Percentiles rank a stretch among this genome's conserved stretches.
phyloP scores from a whole-genome alignment of 1,140 invertebrate genomes.

The Temnothorax longispinosus region DNA sequence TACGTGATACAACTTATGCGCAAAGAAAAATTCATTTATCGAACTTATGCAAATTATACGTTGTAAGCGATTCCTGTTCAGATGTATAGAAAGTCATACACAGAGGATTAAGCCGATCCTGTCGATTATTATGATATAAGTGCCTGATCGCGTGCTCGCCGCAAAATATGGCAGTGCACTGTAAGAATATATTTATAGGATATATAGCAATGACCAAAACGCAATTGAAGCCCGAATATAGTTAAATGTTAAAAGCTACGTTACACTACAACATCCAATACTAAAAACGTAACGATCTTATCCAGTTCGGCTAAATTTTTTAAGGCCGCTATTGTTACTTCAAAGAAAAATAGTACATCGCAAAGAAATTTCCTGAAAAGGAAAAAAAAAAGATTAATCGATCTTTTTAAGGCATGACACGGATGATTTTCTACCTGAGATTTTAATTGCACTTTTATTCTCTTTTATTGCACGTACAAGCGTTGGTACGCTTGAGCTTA shows the following conservation, averaged over 20 bases:
- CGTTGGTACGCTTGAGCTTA: slow-evolving; percentile 27
- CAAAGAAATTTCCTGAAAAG: not conserved
- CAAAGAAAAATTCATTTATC: slow-evolving; percentile 3
- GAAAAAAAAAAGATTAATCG: slow-evolving; percentile 4
- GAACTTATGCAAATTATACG: not conserved
- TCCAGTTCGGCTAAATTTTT: not conserved
- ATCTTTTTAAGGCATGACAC: slow-evolving; percentile 52
- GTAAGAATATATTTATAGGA: slow-evolving; percentile 55
- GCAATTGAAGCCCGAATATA: not conserved
- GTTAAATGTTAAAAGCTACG: slow-evolving; percentile 14
- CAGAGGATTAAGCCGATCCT: slow-evolving; percentile 44
- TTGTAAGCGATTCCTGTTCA: not conserved
- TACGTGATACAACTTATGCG: not conserved
- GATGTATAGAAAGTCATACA: not conserved
- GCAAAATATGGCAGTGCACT: slow-evolving; percentile 65
- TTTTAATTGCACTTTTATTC: slow-evolving; percentile 71
- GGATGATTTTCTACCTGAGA: slow-evolving; percentile 67
- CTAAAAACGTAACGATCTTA: slow-evolving; percentile 5
- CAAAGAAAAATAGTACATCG: not conserved
- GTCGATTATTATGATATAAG: slow-evolving; percentile 45
- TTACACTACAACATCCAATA: slow-evolving; percentile 6
- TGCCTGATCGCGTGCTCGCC: slow-evolving; percentile 55
- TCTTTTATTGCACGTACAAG: slow-evolving; percentile 58
- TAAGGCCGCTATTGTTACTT: not conserved
- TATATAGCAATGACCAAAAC: slow-evolving; percentile 69